Base-by-base conservation (phyloP, 2,797 vertebrate genomes). In the Epinephelus awoara region DNA sequence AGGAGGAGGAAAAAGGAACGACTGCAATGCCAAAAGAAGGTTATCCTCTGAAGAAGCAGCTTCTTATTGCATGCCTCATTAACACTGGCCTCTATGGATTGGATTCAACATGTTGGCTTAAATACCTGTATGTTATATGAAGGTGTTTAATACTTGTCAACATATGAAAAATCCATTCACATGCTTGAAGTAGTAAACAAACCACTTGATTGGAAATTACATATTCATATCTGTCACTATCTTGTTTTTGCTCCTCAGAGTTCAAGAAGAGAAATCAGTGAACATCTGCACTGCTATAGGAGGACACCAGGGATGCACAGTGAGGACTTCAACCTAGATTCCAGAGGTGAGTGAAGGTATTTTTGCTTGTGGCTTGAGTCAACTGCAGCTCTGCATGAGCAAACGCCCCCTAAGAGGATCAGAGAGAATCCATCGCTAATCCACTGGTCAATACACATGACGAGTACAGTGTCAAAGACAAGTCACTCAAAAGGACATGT, bases 331-430 rank as follows among this genome's bases (percentile, higher is more conserved):
- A 83, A 71, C 85, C 75, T 75, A 91, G 84, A 91, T 86, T 86
- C 85, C 80, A 83, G 73, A 91, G 93, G 95, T 96, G 89, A 93
- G 92, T 90, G 78, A 62, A 77, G 81, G 83, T 78, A 81, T 86
- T 89, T 88, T 73, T 63, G 27, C 47, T 58, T 63, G 55, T 75
- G 62, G 79, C 82, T 79, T 68, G 83, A 85, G 85, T 89, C 74
- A 75, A 72, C 80, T 72, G 86, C 77, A 79, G 84, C 74, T 85
- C 86, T 85, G 77, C 91, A 91, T 92, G 86, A 88, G 85, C 85
- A 91, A 90, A 91, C 79, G 14, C 77, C 76, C 72, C 65, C 42
- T 94, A 93, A 94, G 91, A 93, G 94, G 93, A 94, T 94, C 89
- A 92, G 69, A 62, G 77, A 75, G 85, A 88, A 91, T 89, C 90